Conservation (phyloP, 2,888 invertebrate genomes). For the Pterobdella sp. region DNA sequence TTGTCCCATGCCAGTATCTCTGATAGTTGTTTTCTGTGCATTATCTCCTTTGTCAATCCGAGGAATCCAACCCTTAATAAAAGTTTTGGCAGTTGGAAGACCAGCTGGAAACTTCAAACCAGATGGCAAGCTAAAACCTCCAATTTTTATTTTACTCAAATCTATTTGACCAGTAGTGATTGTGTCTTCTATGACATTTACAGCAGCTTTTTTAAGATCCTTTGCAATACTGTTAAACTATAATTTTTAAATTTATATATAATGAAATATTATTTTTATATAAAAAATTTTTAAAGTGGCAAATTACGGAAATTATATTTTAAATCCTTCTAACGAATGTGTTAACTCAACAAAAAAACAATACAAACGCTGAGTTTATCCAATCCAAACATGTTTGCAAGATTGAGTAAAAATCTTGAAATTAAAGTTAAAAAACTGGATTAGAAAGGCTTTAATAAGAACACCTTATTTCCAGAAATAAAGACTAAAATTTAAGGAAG, state of each 20-base stretch:
- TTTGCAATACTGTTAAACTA: conserved; percentile 21
- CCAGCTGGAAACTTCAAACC: conserved; percentile 24
- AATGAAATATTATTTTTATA: not conserved
- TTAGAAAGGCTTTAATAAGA: too few species aligned
- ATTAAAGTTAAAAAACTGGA: too few species aligned
- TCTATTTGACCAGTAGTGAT: conserved; percentile 26
- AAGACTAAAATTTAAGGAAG: too few species aligned
- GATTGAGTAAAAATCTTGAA: too few species aligned
- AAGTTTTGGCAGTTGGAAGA: conserved; percentile 25
- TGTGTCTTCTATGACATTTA: conserved; percentile 22
- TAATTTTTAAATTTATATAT: too few species aligned
- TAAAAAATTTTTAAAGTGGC: not conserved
- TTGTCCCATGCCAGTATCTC: conserved; percentile 36
- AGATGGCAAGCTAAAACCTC: conserved; percentile 23
- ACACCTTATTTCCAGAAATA: too few species aligned
- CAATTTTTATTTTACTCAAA: conserved; percentile 24
- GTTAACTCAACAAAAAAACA: too few species aligned
- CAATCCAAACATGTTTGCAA: not conserved
- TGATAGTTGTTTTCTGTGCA: conserved; percentile 34
- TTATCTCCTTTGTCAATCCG: conserved; percentile 21
- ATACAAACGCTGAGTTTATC: not conserved
- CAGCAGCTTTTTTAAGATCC: conserved; percentile 22
- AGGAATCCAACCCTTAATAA: conserved; percentile 33
- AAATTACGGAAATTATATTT: not conserved
- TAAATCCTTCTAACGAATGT: not conserved